Conservation (phyloP, 2,797 vertebrate species). For the Sebastes nivosus region DNA sequence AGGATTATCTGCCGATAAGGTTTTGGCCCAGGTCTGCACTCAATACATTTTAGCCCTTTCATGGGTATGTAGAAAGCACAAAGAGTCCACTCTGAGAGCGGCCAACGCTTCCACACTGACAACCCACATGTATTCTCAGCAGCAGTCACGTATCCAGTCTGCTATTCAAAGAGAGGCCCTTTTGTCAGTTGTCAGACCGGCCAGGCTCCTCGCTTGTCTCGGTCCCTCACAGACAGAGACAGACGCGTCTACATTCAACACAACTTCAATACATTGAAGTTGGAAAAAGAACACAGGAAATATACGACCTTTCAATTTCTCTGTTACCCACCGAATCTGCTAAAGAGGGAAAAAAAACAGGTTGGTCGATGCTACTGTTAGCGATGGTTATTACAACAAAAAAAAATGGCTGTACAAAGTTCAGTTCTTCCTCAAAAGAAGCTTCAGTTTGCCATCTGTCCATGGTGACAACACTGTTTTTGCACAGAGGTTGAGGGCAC, state of each 20-base stretch:
- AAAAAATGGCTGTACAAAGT: slow-evolving; percentile 67
- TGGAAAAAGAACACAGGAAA: slow-evolving; percentile 48
- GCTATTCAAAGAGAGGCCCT: slow-evolving; percentile 32
- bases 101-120: slow-evolving; percentile 1
- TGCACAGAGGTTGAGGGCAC: slow-evolving; percentile 57
- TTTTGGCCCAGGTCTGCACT: slow-evolving; percentile 68
- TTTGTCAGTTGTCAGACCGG: slow-evolving; percentile 9
- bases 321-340: slow-evolving; percentile 23
- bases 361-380: slow-evolving; percentile 69
- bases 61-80: slow-evolving; percentile 41
- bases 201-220: not conserved
- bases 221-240: slow-evolving; percentile 36
- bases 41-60: slow-evolving; percentile 72
- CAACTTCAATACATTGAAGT: slow-evolving; percentile 56
- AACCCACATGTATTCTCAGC: slow-evolving; percentile 53
- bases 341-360: slow-evolving; percentile 26
- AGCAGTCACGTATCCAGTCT: slow-evolving; percentile 44
- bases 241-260: slow-evolving; percentile 53
- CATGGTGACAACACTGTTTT: slow-evolving; percentile 42
- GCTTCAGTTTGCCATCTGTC: slow-evolving; percentile 33
- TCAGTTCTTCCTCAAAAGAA: slow-evolving; percentile 50
- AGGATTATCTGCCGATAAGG: not conserved
- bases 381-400: slow-evolving; percentile 44
- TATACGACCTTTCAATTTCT: slow-evolving; percentile 16
- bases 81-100: slow-evolving; percentile 25